Conservation (phyloP, 2,113 vertebrate species). For the Patagioenas fasciata region DNA sequence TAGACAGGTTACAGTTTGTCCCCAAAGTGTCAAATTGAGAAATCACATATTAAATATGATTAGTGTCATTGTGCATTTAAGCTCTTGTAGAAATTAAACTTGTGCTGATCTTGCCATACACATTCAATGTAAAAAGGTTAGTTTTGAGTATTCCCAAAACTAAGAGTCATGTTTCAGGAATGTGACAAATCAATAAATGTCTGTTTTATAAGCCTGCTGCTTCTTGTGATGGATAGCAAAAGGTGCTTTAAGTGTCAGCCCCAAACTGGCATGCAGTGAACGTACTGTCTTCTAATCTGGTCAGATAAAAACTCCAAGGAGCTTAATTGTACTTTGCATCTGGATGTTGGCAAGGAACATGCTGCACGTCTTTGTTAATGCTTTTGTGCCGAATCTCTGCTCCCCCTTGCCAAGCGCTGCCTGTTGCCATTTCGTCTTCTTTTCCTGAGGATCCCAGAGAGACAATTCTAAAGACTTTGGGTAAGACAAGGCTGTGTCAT, state of each 20-base stretch:
- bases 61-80: not conserved
- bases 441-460: not conserved
- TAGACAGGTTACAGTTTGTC: not conserved
- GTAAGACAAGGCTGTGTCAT: not conserved
- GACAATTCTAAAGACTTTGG: not conserved
- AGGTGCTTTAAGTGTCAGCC: not conserved
- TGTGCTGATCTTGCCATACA: not conserved
- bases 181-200: not conserved
- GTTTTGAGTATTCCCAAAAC: not conserved
- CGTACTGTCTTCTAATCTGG: not conserved
- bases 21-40: not conserved
- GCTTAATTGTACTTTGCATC: not conserved
- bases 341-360: not conserved
- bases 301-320: not conserved
- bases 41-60: not conserved
- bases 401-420: not conserved
- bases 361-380: rapidly evolving
- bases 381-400: not conserved
- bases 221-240: not conserved
- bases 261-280: not conserved
- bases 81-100: not conserved
- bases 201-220: not conserved
- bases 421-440: not conserved
- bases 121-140: not conserved
- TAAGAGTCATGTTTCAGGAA: not conserved